These are phyloP conservation scores for Gastrophryne carolinensis DNA, from an alignment of 2,797 vertebrate genomes.

Conservation along the genomic window DNA sequence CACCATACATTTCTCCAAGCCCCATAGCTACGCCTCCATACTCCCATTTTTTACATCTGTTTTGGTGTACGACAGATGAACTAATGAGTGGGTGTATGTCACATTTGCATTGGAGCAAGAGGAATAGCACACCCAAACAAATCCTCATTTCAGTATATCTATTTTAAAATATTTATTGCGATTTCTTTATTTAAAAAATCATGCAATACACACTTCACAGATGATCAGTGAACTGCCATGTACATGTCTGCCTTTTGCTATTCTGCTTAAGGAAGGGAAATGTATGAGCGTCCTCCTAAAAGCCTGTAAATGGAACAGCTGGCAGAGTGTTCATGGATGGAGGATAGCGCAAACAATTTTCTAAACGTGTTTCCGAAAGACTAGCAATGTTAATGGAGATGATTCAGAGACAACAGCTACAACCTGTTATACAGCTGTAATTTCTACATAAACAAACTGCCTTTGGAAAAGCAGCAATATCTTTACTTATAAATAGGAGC, in stretches of 20 bases:
- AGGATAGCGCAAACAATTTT: slow-evolving; percentile 2
- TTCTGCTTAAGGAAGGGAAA: not conserved
- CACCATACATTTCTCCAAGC: no score
- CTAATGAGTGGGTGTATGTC: no score
- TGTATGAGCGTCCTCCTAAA: not conserved
- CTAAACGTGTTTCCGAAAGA: not conserved
- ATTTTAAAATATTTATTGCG: no score
- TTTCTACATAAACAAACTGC: not conserved
- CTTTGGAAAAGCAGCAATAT: not conserved
- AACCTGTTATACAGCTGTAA: not conserved
- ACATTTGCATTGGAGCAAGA: no score
- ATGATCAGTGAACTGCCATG: not conserved
- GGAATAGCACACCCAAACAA: no score
- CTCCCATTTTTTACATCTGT: no score
- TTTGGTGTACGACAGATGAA: no score
- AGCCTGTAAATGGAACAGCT: not conserved
- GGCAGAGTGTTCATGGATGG: not conserved
- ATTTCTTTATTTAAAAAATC: no score
- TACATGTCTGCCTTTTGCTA: not conserved
- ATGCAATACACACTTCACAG: no score
- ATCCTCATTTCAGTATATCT: no score
- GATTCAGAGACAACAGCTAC: not conserved
- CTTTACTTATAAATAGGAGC: not conserved
- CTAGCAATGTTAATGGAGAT: not conserved
- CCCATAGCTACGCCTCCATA: no score